Conservation (phyloP, 2,113 vertebrate genomes). For the Macroglossus sobrinus region DNA sequence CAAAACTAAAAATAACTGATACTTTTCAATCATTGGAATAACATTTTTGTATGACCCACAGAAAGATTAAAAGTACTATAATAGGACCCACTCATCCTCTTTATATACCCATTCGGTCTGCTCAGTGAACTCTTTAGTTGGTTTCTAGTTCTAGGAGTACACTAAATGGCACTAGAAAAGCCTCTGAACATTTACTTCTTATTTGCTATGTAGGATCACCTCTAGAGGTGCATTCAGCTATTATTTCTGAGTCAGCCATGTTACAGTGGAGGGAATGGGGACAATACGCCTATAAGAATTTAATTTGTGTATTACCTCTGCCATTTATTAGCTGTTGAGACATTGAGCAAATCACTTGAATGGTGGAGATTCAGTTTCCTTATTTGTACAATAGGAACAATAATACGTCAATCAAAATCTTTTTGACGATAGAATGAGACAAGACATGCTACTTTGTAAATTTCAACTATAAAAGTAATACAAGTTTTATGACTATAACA, state of each 20-base stretch:
- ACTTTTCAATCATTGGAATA: conserved; percentile 12
- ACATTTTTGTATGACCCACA: not conserved
- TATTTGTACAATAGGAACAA: not conserved
- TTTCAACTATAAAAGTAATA: not conserved
- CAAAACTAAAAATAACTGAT: conserved; percentile 58
- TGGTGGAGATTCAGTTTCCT: not conserved
- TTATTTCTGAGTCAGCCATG: not conserved
- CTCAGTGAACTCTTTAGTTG: not conserved
- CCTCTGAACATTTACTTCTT: not conserved
- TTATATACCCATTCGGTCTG: not conserved
- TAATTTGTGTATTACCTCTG: not conserved
- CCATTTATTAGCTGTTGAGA: not conserved
- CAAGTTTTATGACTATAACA: not conserved
- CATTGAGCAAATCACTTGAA: not conserved
- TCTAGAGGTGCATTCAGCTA: not conserved
- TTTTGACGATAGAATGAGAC: not conserved
- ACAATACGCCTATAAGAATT: not conserved
- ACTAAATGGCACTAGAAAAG: not conserved
- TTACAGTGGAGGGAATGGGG: not conserved
- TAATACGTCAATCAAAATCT: not conserved
- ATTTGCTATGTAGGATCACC: not conserved
- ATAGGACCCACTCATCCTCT: not conserved
- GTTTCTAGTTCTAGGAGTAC: not conserved
- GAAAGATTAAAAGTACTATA: not conserved
- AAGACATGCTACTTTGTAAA: not conserved